Base-by-base conservation (phyloP, 2,113 vertebrate genomes). In the Mesitornis unicolor region DNA sequence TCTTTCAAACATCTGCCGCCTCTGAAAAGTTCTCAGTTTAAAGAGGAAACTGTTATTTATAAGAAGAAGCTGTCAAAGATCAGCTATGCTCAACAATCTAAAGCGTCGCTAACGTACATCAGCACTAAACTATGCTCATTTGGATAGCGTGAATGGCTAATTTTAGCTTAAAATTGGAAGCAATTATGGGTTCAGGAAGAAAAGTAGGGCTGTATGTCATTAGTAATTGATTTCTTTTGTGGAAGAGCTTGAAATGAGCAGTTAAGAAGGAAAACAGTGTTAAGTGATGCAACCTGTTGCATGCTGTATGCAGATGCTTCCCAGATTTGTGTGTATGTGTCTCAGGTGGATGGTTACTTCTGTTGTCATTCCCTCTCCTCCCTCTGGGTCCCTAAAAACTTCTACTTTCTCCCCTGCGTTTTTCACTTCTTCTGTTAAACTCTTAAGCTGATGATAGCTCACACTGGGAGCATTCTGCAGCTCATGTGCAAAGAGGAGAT, bases 211-310 rank as follows among this genome's bases (percentile, higher is more conserved):
- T 96, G 93, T 97, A 81, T 96, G 96, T 97, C 96, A 97, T 96
- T 94, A 96, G 94, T 96, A 98, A 97, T 97, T 95, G 97, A 97
- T 98, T 98, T 98, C 90, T 95, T 98, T 97, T 96, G 95, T 97
- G 93, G 91, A 94, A 95, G 91, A 88, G 75, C 90, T 93, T 94
- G 95, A 97, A 96, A 91, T 25, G 84, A 97, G 86, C 73, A 81
- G 93, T 90, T 84, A 95, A 75, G 86, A 89, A 85, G 69, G 77
- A 95, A 96, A 96, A 96, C 68, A 81, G 93, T 84, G 70, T 83
- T 59, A 83, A 90, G 59, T 86, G 88, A 94, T 96, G 82, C 76
- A 95, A 94, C 91, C 84, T 94, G 96, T 97, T 5, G 67, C 95
- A 57, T 92, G 91, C 78, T 56, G 84, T 60, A 87, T 54, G 84